phyloP scores from a whole-genome alignment of 2,113 vertebrate species.

The Sciurus niger region DNA sequence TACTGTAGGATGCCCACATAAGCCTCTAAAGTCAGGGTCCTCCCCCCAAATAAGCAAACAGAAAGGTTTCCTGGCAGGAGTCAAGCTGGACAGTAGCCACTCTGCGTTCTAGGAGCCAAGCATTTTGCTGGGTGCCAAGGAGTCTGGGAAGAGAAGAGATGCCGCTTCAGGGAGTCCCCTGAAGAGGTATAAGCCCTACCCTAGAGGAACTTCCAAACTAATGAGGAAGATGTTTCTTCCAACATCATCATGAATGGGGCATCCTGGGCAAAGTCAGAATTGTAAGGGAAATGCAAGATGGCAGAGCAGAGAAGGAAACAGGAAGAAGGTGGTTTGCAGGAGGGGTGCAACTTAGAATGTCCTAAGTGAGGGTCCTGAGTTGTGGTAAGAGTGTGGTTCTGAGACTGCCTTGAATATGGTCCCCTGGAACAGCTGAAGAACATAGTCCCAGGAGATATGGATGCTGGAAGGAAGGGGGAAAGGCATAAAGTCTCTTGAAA shows the following conservation, averaged over 20 bases:
- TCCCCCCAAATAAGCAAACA: not conserved
- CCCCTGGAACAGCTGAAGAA: not conserved
- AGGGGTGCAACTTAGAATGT: not conserved
- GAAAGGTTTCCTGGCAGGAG: not conserved
- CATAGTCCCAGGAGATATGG: not conserved
- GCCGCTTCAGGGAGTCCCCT: not conserved
- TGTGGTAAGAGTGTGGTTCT: not conserved
- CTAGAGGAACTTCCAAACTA: not conserved
- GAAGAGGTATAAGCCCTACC: not conserved
- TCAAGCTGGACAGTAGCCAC: not conserved
- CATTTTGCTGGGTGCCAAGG: not conserved
- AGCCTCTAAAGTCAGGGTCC: not conserved
- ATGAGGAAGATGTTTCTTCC: not conserved
- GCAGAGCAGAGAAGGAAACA: not conserved
- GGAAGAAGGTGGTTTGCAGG: not conserved
- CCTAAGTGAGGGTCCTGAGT: not conserved
- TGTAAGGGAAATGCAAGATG: not conserved
- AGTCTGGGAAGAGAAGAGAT: not conserved
- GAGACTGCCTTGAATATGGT: too few relatives aligned
- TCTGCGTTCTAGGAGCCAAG: not conserved
- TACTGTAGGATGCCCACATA: not conserved
- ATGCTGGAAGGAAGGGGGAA: not conserved
- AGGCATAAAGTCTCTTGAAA: not conserved
- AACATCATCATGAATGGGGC: not conserved
- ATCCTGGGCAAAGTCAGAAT: not conserved